Evolutionary conservation across 1,140 invertebrate species (phyloP), one percentile per base, ranked within the genome.

Genomic region (Drosophila lini): DNA sequence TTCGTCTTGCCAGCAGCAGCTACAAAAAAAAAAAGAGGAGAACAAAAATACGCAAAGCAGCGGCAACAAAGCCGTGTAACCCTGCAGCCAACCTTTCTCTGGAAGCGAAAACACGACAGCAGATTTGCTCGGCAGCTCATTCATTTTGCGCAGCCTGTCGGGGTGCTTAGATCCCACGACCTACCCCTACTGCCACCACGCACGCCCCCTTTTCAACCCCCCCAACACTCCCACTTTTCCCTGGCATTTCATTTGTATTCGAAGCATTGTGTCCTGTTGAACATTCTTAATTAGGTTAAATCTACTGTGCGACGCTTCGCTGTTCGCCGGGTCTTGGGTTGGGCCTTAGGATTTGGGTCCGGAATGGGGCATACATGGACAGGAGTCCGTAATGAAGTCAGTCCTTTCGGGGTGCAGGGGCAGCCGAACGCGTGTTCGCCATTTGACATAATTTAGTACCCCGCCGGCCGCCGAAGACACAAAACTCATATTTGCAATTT

Each of bases 281-380:
- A 91, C 90, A 91, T 91, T 91, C 86, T 91, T 91, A 91, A 91
- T 91, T 91, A 91, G 90, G 90, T 91, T 91, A 91, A 91, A 91
- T 91, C 90, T 91, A 90, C 83, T 88, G 83, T 88, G 77, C 79
- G 44, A 58, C 42, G 68, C 52, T 55, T 34, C 25, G 52, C 52
- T 38, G 52, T 25, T 53, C 5, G 34, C 65, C 64, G 62, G 32
- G 25, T 40, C 42, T 28, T 71, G 67, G 69, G 67, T 41, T 50
- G 69, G 36, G 68, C 53, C 65, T 8, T 16, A 22, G 52, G 68
- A 58, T 11, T 41, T 50, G 52, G 48, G 63, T 8, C 13, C 50
- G 32, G 47, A 45, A 38, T 9, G 65, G 10, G 48, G 31, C 48
- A 50, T 34, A 50, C 7, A 32, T 28, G 48, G 50, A 55, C 36